Conservation (phyloP, 1,140 invertebrate genomes). For the Maniola jurtina region DNA sequence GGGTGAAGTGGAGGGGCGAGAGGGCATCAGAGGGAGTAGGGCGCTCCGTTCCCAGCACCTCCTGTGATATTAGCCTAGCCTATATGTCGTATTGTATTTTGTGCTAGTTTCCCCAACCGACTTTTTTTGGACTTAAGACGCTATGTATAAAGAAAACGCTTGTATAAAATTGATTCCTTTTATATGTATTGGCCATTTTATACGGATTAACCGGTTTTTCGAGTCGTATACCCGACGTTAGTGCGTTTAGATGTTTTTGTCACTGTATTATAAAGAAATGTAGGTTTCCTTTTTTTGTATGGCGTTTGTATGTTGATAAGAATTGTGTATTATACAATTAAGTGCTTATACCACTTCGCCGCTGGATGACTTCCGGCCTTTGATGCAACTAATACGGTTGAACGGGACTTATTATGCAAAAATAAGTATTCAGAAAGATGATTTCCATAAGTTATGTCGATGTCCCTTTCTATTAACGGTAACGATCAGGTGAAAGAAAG, state of each 20-base stretch:
- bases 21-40: constrained; percentile 28
- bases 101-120: constrained; percentile 71
- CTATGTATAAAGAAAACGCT: constrained; percentile 66
- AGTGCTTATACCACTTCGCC: constrained; percentile 51
- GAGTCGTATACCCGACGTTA: constrained; percentile 57
- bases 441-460: constrained; percentile 30
- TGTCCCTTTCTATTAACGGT: constrained; percentile 33
- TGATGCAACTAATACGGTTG: constrained; percentile 26
- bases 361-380: constrained; percentile 21
- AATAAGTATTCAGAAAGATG: constrained; percentile 40
- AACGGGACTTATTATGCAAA: constrained; percentile 29
- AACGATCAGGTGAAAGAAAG: constrained; percentile 30
- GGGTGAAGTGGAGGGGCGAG: constrained; percentile 27
- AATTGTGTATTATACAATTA: constrained; percentile 62
- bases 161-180: constrained; percentile 55
- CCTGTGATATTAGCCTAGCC: constrained; percentile 77
- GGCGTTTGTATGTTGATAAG: constrained; percentile 67
- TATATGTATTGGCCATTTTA: constrained; percentile 67
- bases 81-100: constrained; percentile 68
- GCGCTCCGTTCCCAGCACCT: constrained; percentile 71
- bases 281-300: constrained; percentile 58
- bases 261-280: constrained; percentile 47
- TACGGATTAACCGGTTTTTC: constrained; percentile 67
- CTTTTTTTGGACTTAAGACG: constrained; percentile 64
- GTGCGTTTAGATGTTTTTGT: constrained; percentile 58